A percentile compares a stretch with the other conserved stretches of the same genome.
These are phyloP conservation scores for Lamprologus callipterus DNA, from an alignment of 2,113 vertebrate species.

Conservation along the genomic window DNA sequence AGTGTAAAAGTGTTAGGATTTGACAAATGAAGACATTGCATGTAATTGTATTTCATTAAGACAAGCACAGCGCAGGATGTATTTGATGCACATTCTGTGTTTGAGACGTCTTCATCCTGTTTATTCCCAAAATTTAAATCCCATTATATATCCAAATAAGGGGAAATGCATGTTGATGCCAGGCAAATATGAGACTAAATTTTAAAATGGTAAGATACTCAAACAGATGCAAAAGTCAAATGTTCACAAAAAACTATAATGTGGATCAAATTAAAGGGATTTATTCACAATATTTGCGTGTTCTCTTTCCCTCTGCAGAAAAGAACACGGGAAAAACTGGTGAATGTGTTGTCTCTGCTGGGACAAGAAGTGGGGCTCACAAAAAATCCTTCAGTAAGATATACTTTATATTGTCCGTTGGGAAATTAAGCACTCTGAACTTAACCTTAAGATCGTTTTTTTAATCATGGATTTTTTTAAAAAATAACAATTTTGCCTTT, in stretches of 20 bases:
- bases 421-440: neutral
- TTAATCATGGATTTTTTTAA: neutral
- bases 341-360: conserved; percentile 91
- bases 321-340: conserved; percentile 92
- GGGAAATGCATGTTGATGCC: neutral
- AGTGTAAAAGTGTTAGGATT: neutral
- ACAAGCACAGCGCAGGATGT: neutral
- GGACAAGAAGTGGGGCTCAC: conserved; percentile 95
- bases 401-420: neutral
- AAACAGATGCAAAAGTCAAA: neutral
- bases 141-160: neutral
- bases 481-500: neutral
- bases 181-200: neutral
- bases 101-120: neutral
- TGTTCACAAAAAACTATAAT: neutral
- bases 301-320: conserved; percentile 73
- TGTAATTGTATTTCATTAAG: neutral
- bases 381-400: conserved; percentile 95
- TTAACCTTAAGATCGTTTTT: neutral
- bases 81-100: neutral
- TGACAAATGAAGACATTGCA: neutral
- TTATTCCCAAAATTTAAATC: neutral
- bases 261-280: neutral
- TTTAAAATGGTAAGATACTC: neutral
- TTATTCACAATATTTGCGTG: neutral